A percentile compares a stretch with the other conserved stretches of the same genome.
These are phyloP conservation scores for Limnothrissa miodon DNA, from an alignment of 2,113 vertebrate genomes.

Conservation along the genomic window DNA sequence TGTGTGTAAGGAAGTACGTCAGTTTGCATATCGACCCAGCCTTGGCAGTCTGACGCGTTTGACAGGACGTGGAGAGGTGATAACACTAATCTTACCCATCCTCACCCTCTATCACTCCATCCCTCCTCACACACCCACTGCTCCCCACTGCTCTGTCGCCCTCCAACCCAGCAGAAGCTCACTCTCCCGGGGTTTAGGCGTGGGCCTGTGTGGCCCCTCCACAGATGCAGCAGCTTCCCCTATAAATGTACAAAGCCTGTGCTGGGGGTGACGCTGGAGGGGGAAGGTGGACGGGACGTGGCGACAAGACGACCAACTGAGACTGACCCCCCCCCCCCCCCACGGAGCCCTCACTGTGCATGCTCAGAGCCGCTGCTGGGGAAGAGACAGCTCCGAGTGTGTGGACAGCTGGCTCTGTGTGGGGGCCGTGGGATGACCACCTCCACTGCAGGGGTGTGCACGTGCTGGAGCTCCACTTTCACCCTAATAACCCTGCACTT, in stretches of 20 bases:
- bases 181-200: neutral
- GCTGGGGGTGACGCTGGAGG: too few species aligned
- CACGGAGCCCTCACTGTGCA: neutral
- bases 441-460: neutral
- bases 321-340: too few species aligned
- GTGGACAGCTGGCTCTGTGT: neutral
- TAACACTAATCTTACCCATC: neutral
- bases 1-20: neutral
- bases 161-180: neutral
- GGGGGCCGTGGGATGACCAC: neutral
- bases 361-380: neutral
- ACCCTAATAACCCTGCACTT: neutral
- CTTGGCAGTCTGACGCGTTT: neutral
- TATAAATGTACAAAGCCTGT: neutral
- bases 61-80: neutral
- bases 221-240: neutral
- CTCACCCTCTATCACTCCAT: neutral
- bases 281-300: too few species aligned
- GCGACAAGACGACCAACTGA: too few species aligned
- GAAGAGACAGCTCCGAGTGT: neutral
- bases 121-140: neutral
- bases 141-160: neutral
- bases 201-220: neutral
- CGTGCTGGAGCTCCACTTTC: neutral
- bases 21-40: neutral